Evolutionary conservation across 2,797 vertebrate genomes (phyloP).

Genomic region (Acanthis flammea): DNA sequence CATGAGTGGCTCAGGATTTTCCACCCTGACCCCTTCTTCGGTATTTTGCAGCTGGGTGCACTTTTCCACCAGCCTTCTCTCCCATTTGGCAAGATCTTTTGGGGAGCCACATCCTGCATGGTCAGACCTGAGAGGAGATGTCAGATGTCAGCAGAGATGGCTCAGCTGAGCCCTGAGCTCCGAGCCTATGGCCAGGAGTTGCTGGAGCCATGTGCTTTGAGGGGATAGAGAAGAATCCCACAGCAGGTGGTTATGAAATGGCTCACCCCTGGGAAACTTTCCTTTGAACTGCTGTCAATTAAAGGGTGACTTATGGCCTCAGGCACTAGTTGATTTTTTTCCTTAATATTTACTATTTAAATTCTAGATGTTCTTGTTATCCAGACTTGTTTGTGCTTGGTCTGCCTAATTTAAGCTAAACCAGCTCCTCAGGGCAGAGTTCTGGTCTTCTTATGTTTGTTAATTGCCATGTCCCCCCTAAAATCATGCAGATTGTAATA

Average conservation of each 20-base stretch:
- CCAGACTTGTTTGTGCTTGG: not conserved
- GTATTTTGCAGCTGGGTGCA: not conserved
- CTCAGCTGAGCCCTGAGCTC: not conserved
- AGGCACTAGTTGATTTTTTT: not conserved
- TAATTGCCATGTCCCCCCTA: not conserved
- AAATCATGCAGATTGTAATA: not conserved
- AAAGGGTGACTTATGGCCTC: conserved; percentile 10
- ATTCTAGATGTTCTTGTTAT: conserved; percentile 28
- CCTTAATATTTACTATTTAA: conserved; percentile 28
- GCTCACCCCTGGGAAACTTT: conserved; percentile 1
- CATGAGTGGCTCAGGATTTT: not conserved
- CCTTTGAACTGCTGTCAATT: conserved; percentile 50
- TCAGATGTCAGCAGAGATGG: not conserved
- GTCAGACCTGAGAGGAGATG: not conserved
- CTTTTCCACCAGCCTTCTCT: not conserved
- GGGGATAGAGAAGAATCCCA: not conserved
- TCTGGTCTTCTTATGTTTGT: not conserved
- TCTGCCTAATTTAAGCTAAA: conserved; percentile 29
- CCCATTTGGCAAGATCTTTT: accelerated
- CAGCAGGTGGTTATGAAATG: not conserved
- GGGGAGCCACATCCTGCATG: accelerated
- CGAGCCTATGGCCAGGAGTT: accelerated
- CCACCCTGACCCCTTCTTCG: not conserved
- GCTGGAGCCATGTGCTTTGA: not conserved
- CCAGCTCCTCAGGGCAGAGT: conserved; percentile 29